Evolutionary conservation across 1,140 invertebrate species (phyloP).

Genomic region (Andricus grossulariae): DNA sequence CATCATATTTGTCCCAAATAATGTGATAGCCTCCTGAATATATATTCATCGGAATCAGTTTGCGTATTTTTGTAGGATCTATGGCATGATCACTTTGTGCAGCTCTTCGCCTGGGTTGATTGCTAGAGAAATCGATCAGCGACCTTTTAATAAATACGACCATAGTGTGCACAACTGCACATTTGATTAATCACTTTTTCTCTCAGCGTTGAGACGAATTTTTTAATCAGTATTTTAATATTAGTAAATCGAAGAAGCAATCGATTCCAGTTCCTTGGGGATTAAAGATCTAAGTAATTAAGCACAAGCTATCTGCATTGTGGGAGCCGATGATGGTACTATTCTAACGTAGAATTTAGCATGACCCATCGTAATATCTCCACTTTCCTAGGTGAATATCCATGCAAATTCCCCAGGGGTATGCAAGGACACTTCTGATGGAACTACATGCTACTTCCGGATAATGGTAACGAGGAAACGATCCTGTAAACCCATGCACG

Average conservation of each 20-base stretch:
- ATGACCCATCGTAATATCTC: conserved; percentile 59
- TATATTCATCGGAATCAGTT: too few relatives aligned
- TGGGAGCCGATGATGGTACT: conserved; percentile 35
- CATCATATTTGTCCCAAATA: too few relatives aligned
- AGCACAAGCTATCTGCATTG: conserved; percentile 7
- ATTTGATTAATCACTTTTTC: too few relatives aligned
- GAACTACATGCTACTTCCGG: conserved; percentile 33
- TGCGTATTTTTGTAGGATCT: too few relatives aligned
- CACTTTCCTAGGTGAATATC: conserved; percentile 59
- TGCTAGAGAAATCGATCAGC: too few relatives aligned
- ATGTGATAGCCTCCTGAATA: too few relatives aligned
- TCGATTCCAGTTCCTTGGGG: not conserved
- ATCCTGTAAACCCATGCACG: conserved; percentile 43
- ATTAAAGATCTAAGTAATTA: conserved; percentile 14
- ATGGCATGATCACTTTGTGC: too few relatives aligned
- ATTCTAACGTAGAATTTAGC: conserved; percentile 53
- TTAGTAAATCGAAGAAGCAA: not conserved
- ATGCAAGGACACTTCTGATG: conserved; percentile 51
- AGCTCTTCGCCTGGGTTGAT: too few relatives aligned
- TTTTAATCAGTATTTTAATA: not conserved
- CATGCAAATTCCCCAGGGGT: conserved; percentile 65
- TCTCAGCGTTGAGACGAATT: too few relatives aligned
- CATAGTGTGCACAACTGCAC: too few relatives aligned
- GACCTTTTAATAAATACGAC: too few relatives aligned
- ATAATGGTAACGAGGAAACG: conserved; percentile 41